Conservation (phyloP, 2,888 invertebrate species). For the Cynaeus angustus region DNA sequence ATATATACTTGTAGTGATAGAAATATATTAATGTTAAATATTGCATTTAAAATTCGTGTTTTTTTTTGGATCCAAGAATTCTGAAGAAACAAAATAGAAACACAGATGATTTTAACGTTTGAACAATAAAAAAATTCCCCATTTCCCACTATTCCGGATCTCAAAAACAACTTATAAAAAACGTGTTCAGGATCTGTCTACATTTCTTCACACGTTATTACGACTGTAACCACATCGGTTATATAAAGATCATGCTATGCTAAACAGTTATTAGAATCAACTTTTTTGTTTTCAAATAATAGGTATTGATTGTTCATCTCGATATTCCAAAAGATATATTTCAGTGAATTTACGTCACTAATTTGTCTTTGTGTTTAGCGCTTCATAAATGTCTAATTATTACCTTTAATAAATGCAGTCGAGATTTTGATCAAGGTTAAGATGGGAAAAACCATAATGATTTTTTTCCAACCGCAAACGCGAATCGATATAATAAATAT, state of each 20-base stretch:
- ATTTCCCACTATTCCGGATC: too few relatives aligned
- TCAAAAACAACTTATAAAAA: neutral
- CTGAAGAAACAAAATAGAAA: too few relatives aligned
- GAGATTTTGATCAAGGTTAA: conserved; percentile 16
- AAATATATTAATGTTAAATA: conserved; percentile 69
- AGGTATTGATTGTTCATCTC: neutral
- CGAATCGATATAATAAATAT: too few relatives aligned
- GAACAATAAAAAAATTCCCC: too few relatives aligned
- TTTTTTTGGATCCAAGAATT: too few relatives aligned
- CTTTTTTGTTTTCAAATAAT: neutral
- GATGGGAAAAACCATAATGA: conserved; percentile 8
- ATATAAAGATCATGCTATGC: neutral
- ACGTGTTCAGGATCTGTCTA: conserved; percentile 1
- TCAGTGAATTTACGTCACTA: conserved; percentile 28
- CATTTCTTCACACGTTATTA: neutral
- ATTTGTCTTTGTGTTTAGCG: conserved; percentile 24
- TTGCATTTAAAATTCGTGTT: conserved; percentile 56
- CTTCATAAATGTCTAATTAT: conserved; percentile 9
- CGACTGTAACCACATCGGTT: neutral
- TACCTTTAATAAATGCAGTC: conserved; percentile 5
- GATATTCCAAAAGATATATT: conserved; percentile 10
- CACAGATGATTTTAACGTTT: too few relatives aligned
- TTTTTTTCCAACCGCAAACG: neutral
- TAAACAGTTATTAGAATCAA: conserved; percentile 1
- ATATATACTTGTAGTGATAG: conserved; percentile 66